Percentiles rank a stretch among this genome's conserved stretches.
Evolutionary conservation across 2,888 invertebrate genomes (phyloP).

Genomic region (Tanypteryx hageni): DNA sequence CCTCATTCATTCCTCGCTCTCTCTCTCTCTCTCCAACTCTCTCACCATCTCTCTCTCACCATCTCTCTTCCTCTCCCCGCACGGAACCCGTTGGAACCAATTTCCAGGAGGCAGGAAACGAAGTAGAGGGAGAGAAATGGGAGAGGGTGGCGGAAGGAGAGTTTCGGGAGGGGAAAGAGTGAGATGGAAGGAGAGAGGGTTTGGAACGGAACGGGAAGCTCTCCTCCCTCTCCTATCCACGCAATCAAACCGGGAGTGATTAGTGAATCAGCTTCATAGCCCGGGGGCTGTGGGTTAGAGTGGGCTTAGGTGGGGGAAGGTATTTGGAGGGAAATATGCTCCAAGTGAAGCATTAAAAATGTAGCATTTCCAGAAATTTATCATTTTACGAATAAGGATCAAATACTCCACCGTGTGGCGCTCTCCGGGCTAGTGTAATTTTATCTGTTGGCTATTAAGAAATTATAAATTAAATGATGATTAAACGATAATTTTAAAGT

Average conservation of each 20-base stretch:
- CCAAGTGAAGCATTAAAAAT: background rate
- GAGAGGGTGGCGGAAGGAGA: background rate
- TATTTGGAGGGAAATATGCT: background rate
- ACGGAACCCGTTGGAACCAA: conserved; percentile 63
- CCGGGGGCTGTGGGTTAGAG: background rate
- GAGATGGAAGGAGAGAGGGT: background rate
- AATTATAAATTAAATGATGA: no score
- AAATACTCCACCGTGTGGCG: no score
- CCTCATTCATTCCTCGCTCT: conserved; percentile 44
- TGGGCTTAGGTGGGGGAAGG: background rate
- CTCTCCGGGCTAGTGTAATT: no score
- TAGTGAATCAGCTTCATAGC: conserved; percentile 56
- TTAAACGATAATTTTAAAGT: no score
- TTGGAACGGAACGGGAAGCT: conserved; percentile 42
- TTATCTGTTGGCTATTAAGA: no score
- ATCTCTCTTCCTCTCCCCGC: background rate
- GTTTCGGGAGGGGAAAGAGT: background rate
- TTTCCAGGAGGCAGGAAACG: conserved; percentile 62
- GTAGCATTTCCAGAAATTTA: background rate
- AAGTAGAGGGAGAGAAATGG: conserved; percentile 49
- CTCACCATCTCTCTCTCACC: background rate
- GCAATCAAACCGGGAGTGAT: conserved; percentile 64
- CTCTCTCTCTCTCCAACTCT: background rate
- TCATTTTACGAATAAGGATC: no score
- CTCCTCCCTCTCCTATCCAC: conserved; percentile 1